Evolutionary conservation across 1,140 invertebrate species (phyloP).

Genomic region (Drosophila equinoxialis): DNA sequence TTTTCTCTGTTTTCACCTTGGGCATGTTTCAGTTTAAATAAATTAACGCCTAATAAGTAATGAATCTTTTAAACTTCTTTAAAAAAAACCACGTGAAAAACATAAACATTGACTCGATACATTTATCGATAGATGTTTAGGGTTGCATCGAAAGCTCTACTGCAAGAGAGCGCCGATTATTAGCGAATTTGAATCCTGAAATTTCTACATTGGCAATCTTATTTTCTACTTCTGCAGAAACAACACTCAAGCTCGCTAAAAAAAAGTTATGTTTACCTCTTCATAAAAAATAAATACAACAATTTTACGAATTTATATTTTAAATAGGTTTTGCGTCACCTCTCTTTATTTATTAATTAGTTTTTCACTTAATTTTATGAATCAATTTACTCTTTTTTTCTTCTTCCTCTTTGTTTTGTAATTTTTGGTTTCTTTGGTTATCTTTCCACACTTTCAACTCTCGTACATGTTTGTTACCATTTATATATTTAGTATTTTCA

Average conservation of each 20-base stretch:
- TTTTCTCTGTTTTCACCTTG: constrained; percentile 91
- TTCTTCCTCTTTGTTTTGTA: constrained; percentile 20
- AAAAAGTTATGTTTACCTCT: too few relatives aligned
- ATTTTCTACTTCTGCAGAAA: too few relatives aligned
- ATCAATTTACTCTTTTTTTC: constrained; percentile 74
- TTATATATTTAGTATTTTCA: constrained; percentile 60
- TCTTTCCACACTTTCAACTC: constrained; percentile 48
- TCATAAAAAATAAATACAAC: constrained; percentile 3
- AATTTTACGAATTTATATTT: constrained; percentile 54
- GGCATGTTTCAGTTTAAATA: constrained; percentile 87
- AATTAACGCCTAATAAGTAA: not conserved
- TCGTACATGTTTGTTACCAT: constrained; percentile 52
- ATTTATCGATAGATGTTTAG: too few relatives aligned
- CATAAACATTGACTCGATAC: not conserved
- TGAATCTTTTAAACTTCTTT: constrained; percentile 45
- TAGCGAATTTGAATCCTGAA: too few relatives aligned
- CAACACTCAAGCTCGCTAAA: too few relatives aligned
- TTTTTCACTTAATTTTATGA: constrained; percentile 76
- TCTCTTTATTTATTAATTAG: constrained; percentile 79
- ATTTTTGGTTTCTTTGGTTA: constrained; percentile 72
- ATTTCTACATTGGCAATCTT: not conserved
- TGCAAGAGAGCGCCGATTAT: too few relatives aligned
- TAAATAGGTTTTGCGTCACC: constrained; percentile 63
- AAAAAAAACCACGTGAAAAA: not conserved
- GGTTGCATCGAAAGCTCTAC: too few relatives aligned